Evolutionary conservation across 2,113 vertebrate species (phyloP).

Genomic region (Hyla sarda): DNA sequence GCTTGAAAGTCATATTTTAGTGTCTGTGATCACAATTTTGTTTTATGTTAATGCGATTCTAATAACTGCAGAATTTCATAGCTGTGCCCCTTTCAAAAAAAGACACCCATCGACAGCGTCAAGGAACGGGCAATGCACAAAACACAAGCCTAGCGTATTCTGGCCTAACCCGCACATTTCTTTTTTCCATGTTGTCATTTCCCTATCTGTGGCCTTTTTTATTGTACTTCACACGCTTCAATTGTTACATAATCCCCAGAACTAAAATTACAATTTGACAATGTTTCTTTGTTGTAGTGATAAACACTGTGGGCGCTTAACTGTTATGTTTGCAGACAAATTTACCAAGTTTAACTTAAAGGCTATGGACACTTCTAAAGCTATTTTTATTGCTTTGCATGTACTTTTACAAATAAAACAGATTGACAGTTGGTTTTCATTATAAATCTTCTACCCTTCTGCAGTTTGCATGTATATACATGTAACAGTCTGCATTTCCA

Average conservation of each 20-base stretch:
- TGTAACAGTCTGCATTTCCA: too few relatives aligned
- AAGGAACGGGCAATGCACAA: constrained; percentile 31
- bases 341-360: background rate
- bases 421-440: too few relatives aligned
- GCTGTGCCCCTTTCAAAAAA: constrained; percentile 17
- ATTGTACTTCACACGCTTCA: constrained; percentile 25
- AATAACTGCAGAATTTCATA: constrained; percentile 32
- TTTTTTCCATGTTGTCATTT: constrained; percentile 21
- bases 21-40: constrained; percentile 52
- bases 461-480: too few relatives aligned
- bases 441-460: too few relatives aligned
- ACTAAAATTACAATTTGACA: background rate
- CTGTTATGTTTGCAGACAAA: background rate
- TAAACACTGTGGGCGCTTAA: background rate
- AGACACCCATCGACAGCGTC: constrained; percentile 14
- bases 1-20: constrained; percentile 55
- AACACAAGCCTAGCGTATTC: background rate
- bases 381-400: too few relatives aligned
- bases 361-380: background rate
- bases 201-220: background rate
- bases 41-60: constrained; percentile 54
- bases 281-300: constrained; percentile 5
- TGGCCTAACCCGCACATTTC: constrained; percentile 26
- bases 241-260: constrained; percentile 4
- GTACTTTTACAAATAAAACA: too few relatives aligned